Evolutionary conservation across 2,113 vertebrate species (phyloP), one percentile per base, ranked within the genome.

Genomic region (Neogobius melanostomus): DNA sequence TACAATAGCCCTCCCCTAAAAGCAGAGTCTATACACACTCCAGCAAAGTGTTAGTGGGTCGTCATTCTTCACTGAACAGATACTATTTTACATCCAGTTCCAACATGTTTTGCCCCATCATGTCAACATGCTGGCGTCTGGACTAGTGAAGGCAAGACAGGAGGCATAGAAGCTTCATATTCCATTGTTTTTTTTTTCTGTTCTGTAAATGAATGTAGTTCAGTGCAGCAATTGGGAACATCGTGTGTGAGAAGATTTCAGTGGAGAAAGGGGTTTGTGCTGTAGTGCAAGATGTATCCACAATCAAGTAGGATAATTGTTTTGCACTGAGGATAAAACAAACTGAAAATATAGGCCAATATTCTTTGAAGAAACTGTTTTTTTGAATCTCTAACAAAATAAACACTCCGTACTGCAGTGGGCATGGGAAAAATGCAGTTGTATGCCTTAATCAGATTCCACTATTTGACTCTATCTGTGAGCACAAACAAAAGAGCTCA

Each of bases 261-360:
- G 50, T 43, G 54, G 17, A 69, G 51, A 74, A 12, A 14, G 9
- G 14, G 0, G 45, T 44, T 65, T 43, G 21, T 69, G 71, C 69
- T 5, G 71, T 75, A 82, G 82, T 66, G 66, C 48, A 5, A 50
- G 68, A 82, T 81, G 66, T 17, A 69, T 80, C 81, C 71, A 71
- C 71, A 82, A 84, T 83, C 83, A 80, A 87, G 84, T 79, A 66
- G 66, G 44, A 48, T 52, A 75, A 75, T 85, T 87, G 83, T 85
- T 85, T 82, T 83, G 74, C 64, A 68, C 74, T 71, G 6, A 62
- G 63, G 72, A 84, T 77, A 75, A 81, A 84, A 82, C 73, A 77
- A 69, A 3, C 76, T 82, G 68, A 61, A 50, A 46, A 78, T 79
- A 62, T 76, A 53, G 81, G 69, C 51, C 74, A 72, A 62, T 70